Percentiles rank a stretch among this genome's conserved stretches.
Conservation (phyloP, 2,113 vertebrate species). For the Pelecanoides urinatrix region DNA sequence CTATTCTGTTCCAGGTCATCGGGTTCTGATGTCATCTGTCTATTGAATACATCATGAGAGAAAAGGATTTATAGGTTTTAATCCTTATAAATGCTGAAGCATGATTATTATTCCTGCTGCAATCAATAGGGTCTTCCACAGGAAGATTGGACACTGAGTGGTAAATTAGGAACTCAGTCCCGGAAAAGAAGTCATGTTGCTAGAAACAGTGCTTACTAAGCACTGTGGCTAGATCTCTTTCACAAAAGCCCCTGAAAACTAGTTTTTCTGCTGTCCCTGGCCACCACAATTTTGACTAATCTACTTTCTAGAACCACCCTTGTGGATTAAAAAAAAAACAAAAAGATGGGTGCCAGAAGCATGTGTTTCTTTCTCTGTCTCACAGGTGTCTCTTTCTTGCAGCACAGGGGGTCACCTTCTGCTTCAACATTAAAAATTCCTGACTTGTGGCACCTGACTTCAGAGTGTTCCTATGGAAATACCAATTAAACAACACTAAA, state of each 20-base stretch:
- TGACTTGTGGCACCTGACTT: not conserved
- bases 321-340: not conserved
- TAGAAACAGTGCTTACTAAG: not conserved
- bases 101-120: not conserved
- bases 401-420: not conserved
- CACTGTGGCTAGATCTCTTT: not conserved
- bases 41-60: not conserved
- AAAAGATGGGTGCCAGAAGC: not conserved
- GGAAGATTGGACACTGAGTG: not conserved
- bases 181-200: not conserved
- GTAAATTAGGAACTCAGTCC: not conserved
- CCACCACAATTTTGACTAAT: not conserved
- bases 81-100: constrained; percentile 5
- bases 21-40: not conserved
- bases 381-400: not conserved
- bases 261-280: not conserved
- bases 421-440: not conserved
- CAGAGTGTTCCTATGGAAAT: not conserved
- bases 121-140: not conserved
- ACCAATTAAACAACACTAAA: not conserved
- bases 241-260: not conserved
- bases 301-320: not conserved
- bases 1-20: not conserved
- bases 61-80: not conserved
- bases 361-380: not conserved